These are phyloP conservation scores for Neosilurus mollespiculum DNA, from an alignment of 2,797 vertebrate genomes.

Conservation along the genomic window DNA sequence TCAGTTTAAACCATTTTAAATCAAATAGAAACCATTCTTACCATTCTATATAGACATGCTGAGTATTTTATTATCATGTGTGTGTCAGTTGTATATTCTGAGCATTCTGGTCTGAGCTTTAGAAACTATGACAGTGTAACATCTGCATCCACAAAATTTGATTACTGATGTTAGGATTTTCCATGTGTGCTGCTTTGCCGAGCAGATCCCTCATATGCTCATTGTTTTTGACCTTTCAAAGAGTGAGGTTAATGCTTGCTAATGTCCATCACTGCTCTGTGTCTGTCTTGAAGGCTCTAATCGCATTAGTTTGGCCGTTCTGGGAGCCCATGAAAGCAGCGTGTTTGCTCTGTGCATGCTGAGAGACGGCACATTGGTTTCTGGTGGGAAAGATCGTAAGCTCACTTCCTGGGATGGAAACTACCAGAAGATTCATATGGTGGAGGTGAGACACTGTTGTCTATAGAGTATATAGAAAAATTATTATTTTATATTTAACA, in stretches of 20 bases:
- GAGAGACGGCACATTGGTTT: constrained; percentile 89
- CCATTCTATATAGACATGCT: not conserved
- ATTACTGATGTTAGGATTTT: constrained; percentile 12
- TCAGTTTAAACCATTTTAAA: too few relatives aligned
- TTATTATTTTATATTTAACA: not conserved
- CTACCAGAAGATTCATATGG: constrained; percentile 87
- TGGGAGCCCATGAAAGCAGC: constrained; percentile 93
- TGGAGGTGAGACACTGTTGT: constrained; percentile 78
- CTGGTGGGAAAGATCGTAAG: constrained; percentile 93
- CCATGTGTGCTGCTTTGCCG: constrained; percentile 24
- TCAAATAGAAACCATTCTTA: not conserved
- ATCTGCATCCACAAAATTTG: constrained; percentile 15
- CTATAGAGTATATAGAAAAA: not conserved
- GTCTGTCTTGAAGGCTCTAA: constrained; percentile 82
- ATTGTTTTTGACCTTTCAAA: constrained; percentile 26
- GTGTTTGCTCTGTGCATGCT: constrained; percentile 96
- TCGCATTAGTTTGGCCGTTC: constrained; percentile 89
- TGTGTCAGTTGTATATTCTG: not conserved
- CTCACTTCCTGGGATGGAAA: constrained; percentile 92
- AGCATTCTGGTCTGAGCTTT: not conserved
- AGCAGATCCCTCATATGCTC: constrained; percentile 12
- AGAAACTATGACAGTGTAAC: constrained; percentile 10
- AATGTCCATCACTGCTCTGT: constrained; percentile 43
- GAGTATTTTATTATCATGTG: constrained; percentile 20
- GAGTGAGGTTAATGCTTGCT: constrained; percentile 28